Percentiles rank a stretch among this genome's conserved stretches.
Evolutionary conservation across 1,140 invertebrate species (phyloP).

Genomic region (Brachionus manjavacas): DNA sequence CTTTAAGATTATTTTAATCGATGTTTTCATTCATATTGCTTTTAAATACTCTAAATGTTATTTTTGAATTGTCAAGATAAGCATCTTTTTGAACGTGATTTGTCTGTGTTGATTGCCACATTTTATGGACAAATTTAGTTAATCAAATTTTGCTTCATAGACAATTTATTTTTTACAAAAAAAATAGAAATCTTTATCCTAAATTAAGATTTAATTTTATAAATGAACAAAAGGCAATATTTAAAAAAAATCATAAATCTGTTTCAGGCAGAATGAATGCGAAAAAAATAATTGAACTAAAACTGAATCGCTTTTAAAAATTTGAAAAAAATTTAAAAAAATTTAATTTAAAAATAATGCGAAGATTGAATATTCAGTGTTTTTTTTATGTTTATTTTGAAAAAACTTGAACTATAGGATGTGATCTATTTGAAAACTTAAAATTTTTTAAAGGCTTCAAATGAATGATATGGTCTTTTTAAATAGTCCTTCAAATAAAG

Average conservation of each 20-base stretch:
- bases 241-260: background rate
- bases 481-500: too few relatives aligned
- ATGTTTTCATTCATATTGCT: background rate
- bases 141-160: background rate
- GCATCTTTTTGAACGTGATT: background rate
- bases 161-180: background rate
- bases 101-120: background rate
- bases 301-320: background rate
- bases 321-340: too few relatives aligned
- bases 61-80: background rate
- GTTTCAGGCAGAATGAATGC: background rate
- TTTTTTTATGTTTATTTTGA: too few relatives aligned
- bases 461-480: too few relatives aligned
- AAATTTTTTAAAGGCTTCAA: too few relatives aligned
- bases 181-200: background rate
- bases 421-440: too few relatives aligned
- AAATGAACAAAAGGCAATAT: background rate
- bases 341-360: too few relatives aligned
- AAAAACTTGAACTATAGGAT: too few relatives aligned
- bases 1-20: background rate
- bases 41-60: background rate
- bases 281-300: too few relatives aligned
- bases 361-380: too few relatives aligned
- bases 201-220: background rate
- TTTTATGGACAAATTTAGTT: background rate